phyloP scores from a whole-genome alignment of 2,113 vertebrate genomes.

The Solenodon paradoxus region DNA sequence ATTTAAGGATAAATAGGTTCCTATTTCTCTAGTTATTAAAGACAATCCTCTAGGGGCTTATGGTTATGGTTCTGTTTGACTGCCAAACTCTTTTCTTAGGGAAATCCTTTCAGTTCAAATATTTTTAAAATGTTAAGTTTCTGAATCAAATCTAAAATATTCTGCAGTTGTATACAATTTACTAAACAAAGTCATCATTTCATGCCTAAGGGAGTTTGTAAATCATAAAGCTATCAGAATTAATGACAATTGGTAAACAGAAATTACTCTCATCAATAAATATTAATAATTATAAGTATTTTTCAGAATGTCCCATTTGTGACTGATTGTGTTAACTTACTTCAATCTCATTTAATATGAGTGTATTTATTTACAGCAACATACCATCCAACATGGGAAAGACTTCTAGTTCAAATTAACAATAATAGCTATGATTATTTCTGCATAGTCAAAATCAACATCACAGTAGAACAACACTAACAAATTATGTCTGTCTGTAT shows the following conservation, averaged over 20 bases:
- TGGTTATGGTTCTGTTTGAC: neutral
- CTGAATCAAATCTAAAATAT: conserved; percentile 16
- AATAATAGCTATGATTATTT: neutral
- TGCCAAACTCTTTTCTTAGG: neutral
- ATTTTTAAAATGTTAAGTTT: neutral
- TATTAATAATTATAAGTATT: neutral
- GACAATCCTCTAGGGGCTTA: neutral
- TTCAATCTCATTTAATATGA: conserved; percentile 1
- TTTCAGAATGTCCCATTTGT: neutral
- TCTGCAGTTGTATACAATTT: neutral
- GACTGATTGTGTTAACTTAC: neutral
- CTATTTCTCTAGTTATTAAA: neutral
- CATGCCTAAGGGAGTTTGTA: neutral
- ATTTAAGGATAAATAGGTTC: neutral
- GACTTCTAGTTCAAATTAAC: neutral
- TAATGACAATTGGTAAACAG: conserved; percentile 17
- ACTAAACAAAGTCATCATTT: neutral
- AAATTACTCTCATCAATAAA: conserved; percentile 45
- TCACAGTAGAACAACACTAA: neutral
- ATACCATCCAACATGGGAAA: neutral
- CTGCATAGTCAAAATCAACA: neutral
- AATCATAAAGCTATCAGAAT: conserved; percentile 13
- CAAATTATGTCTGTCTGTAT: neutral
- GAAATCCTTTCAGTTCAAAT: conserved; percentile 21
- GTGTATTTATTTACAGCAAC: neutral